Evolutionary conservation across 2,797 vertebrate species (phyloP), one percentile per base, ranked within the genome.

Genomic region (Urophycis tenuis): DNA sequence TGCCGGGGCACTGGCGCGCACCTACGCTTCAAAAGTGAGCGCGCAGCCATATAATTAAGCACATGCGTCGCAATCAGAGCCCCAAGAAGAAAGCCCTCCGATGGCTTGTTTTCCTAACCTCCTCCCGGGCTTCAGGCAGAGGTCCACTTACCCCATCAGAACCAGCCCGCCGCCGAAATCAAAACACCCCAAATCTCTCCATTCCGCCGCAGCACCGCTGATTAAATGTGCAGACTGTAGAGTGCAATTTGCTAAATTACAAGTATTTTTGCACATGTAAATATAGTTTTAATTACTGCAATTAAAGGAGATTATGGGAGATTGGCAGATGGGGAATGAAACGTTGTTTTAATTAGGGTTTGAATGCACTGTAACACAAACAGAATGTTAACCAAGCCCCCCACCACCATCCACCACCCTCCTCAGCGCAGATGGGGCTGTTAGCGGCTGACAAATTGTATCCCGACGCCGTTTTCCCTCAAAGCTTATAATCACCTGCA

Each of bases 191-290:
- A 95, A 96, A 96, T 97, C 96, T 93, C 95, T 96, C 94, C 94
- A 95, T 95, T 95, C 95, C 93, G 93, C 95, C 93, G 95, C 95
- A 95, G 95, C 93, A 92, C 95, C 94, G 91, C 97, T 98, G 97
- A 98, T 98, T 98, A 98, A 96, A 97, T 94, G 94, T 94, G 95
- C 94, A 92, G 95, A 96, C 95, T 94, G 96, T 95, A 96, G 96
- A 97, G 96, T 96, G 96, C 95, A 98, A 99, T 99, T 97, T 98
- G 95, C 95, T 98, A 98, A 99, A 99, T 99, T 98, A 98, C 96
- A 98, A 98, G 96, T 97, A 98, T 98, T 99, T 99, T 96, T 98
- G 96, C 96, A 96, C 96, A 98, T 98, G 96, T 98, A 99, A 99
- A 99, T 98, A 98, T 97, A 98, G 96, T 98, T 98, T 98, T 98